Conservation (phyloP, 2,797 vertebrate genomes). For the Xiphophorus birchmanni region DNA sequence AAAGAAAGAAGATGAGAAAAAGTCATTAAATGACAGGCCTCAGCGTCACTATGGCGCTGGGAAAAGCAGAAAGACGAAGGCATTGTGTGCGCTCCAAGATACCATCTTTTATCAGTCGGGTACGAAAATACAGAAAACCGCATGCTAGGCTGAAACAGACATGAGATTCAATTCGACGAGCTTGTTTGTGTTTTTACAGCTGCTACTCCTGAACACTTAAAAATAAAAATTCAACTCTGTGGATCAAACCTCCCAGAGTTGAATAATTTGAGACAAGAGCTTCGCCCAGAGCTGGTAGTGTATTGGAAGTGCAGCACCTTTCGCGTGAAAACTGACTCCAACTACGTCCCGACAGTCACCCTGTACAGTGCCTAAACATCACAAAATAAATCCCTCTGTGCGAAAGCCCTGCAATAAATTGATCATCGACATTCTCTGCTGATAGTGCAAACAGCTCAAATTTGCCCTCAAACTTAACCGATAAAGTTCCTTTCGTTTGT, state of each 20-base stretch:
- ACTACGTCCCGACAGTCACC: not conserved
- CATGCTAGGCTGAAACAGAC: slow-evolving; percentile 50
- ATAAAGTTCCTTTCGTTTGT: slow-evolving; percentile 1
- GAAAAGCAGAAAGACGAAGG: slow-evolving; percentile 28
- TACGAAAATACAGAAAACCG: slow-evolving; percentile 55
- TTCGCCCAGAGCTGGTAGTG: slow-evolving; percentile 40
- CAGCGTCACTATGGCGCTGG: slow-evolving; percentile 12
- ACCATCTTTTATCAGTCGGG: slow-evolving; percentile 20
- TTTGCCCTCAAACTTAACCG: slow-evolving; percentile 4
- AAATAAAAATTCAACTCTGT: slow-evolving; percentile 5
- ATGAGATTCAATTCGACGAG: slow-evolving; percentile 53
- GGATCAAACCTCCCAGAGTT: slow-evolving; percentile 11
- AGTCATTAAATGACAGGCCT: not conserved
- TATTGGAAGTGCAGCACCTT: slow-evolving; percentile 27
- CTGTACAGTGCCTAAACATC: not conserved
- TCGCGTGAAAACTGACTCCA: slow-evolving; percentile 17
- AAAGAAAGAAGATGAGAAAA: slow-evolving; percentile 23
- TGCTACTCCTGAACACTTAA: slow-evolving; percentile 39
- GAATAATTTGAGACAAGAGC: not conserved
- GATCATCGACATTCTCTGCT: slow-evolving; percentile 47
- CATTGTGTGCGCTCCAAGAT: slow-evolving; percentile 3
- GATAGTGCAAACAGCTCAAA: slow-evolving; percentile 48
- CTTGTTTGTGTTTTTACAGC: slow-evolving; percentile 23
- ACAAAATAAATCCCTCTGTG: slow-evolving; percentile 19
- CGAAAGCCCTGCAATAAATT: slow-evolving; percentile 27